Percentiles rank a stretch among this genome's conserved stretches.
These are phyloP conservation scores for Poicephalus gulielmi DNA, from an alignment of 2,113 vertebrate species.

Conservation along the genomic window DNA sequence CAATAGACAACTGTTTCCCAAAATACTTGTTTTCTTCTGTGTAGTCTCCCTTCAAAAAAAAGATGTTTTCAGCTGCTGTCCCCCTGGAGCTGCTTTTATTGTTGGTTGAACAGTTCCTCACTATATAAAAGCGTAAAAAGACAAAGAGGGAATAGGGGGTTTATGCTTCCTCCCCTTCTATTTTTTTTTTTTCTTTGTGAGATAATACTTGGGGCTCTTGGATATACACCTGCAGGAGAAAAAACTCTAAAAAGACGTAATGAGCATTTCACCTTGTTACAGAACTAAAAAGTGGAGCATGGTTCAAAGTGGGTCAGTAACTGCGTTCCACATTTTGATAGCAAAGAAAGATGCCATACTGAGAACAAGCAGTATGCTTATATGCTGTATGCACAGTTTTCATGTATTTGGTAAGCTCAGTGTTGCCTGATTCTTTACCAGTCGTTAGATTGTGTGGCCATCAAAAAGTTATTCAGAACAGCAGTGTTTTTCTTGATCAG, in stretches of 20 bases:
- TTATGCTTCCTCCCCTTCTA: neutral
- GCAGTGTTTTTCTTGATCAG: neutral
- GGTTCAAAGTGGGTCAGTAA: constrained; percentile 22
- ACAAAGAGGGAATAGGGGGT: neutral
- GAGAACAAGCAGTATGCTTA: neutral
- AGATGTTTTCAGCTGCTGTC: neutral
- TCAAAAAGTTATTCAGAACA: neutral
- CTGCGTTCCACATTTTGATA: neutral
- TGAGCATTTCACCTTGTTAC: constrained; percentile 24
- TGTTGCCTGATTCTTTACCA: neutral
- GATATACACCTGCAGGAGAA: constrained; percentile 45
- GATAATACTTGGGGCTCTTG: constrained; percentile 9
- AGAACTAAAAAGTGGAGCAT: constrained; percentile 45
- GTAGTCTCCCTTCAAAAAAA: neutral
- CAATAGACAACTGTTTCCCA: neutral
- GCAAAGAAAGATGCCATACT: neutral
- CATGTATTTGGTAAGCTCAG: neutral
- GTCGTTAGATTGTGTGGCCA: neutral
- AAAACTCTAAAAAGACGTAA: neutral
- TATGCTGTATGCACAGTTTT: neutral
- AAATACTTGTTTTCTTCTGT: neutral
- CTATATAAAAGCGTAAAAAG: constrained; percentile 45
- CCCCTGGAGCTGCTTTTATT: neutral
- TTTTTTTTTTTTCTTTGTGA: neutral
- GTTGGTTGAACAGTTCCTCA: neutral